Evolutionary conservation across 2,113 vertebrate genomes (phyloP), one percentile per base, ranked within the genome.

Genomic region (Zosterops hypoxanthus): DNA sequence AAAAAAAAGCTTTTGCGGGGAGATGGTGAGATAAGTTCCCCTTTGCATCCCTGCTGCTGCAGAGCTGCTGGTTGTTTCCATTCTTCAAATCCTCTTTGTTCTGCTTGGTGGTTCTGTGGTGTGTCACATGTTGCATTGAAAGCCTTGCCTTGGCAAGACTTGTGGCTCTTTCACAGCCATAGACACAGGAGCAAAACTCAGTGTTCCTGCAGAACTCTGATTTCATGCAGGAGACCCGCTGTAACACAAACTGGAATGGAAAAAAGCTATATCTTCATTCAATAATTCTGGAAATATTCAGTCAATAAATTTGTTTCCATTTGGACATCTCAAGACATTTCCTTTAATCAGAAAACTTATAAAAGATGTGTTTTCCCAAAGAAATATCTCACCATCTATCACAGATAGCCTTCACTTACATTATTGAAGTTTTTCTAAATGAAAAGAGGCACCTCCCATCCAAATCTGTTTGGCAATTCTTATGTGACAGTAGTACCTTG

Each of bases 41-140:
- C 44, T 73, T 75, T 59, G 36, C 34, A 34, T 34, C 18, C 57
- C 19, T 68, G 36, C 63, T 55, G 53, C 87, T 56, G 76, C 63
- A 60, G 64, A 86, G 34, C 47, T 78, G 46, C 47, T 75, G 65
- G 42, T 55, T 15, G 21, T 33, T 71, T 60, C 39, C 28, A 12
- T 63, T 82, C 82, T 91, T 81, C 55, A 75, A 90, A 71, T 63
- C 61, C 39, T 66, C 60, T 83, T 89, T 94, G 49, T 91, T 85
- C 52, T 73, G 31, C 73, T 50, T 36, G 52, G 44, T 87, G 46
- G 65, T 68, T 87, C 53, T 50, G 7, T 25, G 8, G 29, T 5
- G 4, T 29, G n/a, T 66, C 49, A 60, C 68, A 14, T 1, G 1
- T 72, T 1, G 5, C 41, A 61, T 61, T 64, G 61, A 88, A 93